Conservation (phyloP, 2,797 vertebrate genomes). For the Pangasius krempfi region DNA sequence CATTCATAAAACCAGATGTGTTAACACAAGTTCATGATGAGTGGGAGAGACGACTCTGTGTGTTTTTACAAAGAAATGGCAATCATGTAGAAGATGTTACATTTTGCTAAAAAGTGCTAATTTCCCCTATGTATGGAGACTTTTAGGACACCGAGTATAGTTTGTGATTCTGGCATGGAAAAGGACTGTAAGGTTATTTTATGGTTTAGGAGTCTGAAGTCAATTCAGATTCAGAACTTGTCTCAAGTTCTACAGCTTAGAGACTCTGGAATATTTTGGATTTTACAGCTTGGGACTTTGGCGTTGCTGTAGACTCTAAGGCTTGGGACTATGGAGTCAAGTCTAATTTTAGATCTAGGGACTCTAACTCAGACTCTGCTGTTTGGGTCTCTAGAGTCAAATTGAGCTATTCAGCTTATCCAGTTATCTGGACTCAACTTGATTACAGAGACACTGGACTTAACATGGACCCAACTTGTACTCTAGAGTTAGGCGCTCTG, state of each 20-base stretch:
- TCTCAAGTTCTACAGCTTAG: not conserved
- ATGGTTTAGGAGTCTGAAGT: not conserved
- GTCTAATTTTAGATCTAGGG: not conserved
- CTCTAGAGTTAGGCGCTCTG: not conserved
- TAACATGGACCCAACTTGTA: not conserved
- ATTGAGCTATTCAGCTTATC: not conserved
- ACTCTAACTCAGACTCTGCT: not conserved
- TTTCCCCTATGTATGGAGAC: too few species aligned
- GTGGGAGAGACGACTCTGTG: too few species aligned
- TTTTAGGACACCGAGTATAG: too few species aligned
- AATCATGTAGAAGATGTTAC: too few species aligned
- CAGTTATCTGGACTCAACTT: not conserved
- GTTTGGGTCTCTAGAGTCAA: not conserved
- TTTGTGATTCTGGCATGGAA: too few species aligned
- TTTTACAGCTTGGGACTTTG: not conserved
- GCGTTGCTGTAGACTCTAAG: not conserved
- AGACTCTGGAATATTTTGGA: not conserved
- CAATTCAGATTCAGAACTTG: not conserved
- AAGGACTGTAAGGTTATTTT: too few species aligned
- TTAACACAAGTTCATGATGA: too few species aligned
- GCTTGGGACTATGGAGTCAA: not conserved
- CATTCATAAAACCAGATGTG: too few species aligned
- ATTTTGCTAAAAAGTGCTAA: too few species aligned
- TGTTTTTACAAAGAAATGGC: too few species aligned
- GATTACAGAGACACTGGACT: not conserved